These are phyloP conservation scores for Gila orcuttii DNA, from an alignment of 2,113 vertebrate species.

Conservation along the genomic window DNA sequence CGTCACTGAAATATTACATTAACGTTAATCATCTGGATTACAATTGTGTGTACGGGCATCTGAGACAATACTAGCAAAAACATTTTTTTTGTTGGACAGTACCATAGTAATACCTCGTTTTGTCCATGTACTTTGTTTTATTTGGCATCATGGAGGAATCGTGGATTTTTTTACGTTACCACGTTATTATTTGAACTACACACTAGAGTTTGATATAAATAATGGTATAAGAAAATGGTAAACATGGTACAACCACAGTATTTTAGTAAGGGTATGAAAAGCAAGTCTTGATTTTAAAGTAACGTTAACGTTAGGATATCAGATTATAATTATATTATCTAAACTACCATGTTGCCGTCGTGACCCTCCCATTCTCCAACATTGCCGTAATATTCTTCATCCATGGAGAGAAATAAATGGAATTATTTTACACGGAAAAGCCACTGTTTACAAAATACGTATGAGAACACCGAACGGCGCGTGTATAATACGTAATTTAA, in stretches of 20 bases:
- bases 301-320: background rate
- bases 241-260: background rate
- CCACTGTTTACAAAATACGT: constrained; percentile 14
- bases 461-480: background rate
- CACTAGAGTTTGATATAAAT: background rate
- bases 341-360: constrained; percentile 67
- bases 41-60: background rate
- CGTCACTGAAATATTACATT: background rate
- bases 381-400: constrained; percentile 76
- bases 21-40: background rate
- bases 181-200: background rate
- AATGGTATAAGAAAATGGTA: background rate
- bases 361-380: constrained; percentile 76
- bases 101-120: background rate
- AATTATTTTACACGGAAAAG: background rate
- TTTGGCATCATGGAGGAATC: background rate
- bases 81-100: background rate
- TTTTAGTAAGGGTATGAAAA: background rate
- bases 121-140: background rate
- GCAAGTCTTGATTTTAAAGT: background rate
- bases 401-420: constrained; percentile 61
- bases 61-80: background rate
- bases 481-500: background rate
- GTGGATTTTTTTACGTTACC: background rate
- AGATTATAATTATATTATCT: background rate